Percentiles rank a stretch among this genome's conserved stretches.
These are phyloP conservation scores for Pogonocichla stellata DNA, from an alignment of 2,113 vertebrate genomes.

Conservation along the genomic window DNA sequence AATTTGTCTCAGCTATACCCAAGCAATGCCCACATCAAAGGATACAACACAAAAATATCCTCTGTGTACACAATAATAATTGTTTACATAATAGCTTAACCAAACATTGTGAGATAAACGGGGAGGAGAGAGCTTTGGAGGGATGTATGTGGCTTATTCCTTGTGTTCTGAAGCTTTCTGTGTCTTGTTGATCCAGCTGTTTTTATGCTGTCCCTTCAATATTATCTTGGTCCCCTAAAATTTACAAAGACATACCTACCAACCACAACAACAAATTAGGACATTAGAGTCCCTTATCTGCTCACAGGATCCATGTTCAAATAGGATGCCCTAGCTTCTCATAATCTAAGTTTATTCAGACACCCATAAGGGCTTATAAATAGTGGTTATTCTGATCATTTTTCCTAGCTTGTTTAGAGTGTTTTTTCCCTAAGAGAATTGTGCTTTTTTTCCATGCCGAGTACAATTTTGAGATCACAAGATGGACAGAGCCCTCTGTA, in stretches of 20 bases:
- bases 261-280: not conserved
- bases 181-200: not conserved
- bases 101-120: fast-evolving
- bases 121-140: not conserved
- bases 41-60: not conserved
- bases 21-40: not conserved
- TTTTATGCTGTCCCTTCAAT: not conserved
- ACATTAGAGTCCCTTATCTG: not conserved
- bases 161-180: not conserved
- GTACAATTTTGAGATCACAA: fast-evolving
- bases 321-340: not conserved
- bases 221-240: not conserved
- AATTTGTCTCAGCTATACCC: not conserved
- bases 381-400: not conserved
- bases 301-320: not conserved
- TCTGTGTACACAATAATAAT: not conserved
- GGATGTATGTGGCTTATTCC: not conserved
- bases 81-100: not conserved
- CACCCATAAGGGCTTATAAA: not conserved
- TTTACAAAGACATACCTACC: not conserved
- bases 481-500: not conserved
- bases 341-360: not conserved
- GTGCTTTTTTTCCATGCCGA: not conserved
- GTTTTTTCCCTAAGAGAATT: not conserved
- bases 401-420: not conserved